Base-by-base conservation (phyloP, 1,140 invertebrate species). In the Parasteatoda tepidariorum region DNA sequence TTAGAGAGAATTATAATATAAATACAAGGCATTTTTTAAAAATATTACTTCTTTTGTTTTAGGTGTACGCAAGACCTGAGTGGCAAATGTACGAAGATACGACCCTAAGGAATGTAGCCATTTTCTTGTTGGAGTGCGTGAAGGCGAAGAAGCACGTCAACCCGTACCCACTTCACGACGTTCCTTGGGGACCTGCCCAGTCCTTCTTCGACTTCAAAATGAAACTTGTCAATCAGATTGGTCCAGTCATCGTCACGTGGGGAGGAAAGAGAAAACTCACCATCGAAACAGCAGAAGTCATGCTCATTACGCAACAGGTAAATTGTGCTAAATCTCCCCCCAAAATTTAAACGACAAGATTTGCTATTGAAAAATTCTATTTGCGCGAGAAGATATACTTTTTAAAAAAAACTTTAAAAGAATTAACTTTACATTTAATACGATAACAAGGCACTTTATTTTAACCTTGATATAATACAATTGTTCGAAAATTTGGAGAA, bases 141-240 rank as follows among this genome's bases (percentile, higher is more conserved):
- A 85, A 85, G 78, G 86, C 88, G 54, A 83, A 85, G 22, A 85
- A 84, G 82, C 84, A 87, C 59, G 48, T 85, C 18, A 62, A 86
- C n/a, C 87, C 88, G 0, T 88, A 86, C 79, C 88, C 88, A 1
- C 57, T 87, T 3, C 87, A 87, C 71, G 87, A 89, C 79, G 84
- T 88, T n/a, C 88, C 88, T 2, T 89, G 88, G 88, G 88, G 88
- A 13, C 87, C 87, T 13, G 88, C 87, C 13, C 87, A 88, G 61
- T 85, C 86, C 13, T 86, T 89, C 64, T 88, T 85, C 78, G 86
- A 89, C 82, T 88, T 85, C 73, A 88, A 87, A 22, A 85, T 88
- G 83, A 86, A 86, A 74, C 83, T 88, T 6, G 38, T 87, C 28
- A 87, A 88, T 82, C 87, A 89, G 81, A 73, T 68, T 5, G 87